These are phyloP conservation scores for Troides oblongomaculatus DNA, from an alignment of 2,888 invertebrate species.

Conservation along the genomic window DNA sequence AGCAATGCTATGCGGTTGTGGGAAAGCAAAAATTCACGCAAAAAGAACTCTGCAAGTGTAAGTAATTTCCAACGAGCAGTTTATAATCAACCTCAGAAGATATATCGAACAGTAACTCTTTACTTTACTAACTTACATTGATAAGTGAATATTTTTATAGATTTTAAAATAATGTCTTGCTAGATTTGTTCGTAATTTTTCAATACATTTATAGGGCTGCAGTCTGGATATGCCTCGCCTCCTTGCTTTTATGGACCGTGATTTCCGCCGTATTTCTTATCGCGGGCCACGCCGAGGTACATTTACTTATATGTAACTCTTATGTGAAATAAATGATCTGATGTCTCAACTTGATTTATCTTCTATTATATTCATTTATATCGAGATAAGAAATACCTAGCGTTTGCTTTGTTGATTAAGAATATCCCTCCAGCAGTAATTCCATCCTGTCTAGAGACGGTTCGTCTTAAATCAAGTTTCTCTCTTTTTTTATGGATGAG, in stretches of 20 bases:
- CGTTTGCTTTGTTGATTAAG: no score
- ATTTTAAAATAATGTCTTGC: background rate
- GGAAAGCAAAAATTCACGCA: conserved; percentile 62
- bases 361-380: background rate
- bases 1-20: conserved; percentile 73
- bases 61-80: conserved; percentile 41
- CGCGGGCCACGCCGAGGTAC: conserved; percentile 83
- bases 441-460: no score
- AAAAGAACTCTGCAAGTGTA: conserved; percentile 68
- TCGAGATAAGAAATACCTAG: background rate
- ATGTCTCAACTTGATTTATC: background rate
- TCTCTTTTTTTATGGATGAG: no score
- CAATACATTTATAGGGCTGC: conserved; percentile 64
- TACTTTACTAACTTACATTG: background rate
- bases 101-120: background rate
- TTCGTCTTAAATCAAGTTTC: no score
- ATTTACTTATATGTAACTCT: background rate
- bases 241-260: conserved; percentile 81
- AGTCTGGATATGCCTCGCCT: conserved; percentile 78
- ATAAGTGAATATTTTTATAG: background rate
- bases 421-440: no score
- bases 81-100: background rate
- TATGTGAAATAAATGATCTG: conserved; percentile 2
- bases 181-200: conserved; percentile 34
- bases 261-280: conserved; percentile 79